Conservation (phyloP, 2,113 vertebrate genomes). For the Oxygymnocypris stewartii region DNA sequence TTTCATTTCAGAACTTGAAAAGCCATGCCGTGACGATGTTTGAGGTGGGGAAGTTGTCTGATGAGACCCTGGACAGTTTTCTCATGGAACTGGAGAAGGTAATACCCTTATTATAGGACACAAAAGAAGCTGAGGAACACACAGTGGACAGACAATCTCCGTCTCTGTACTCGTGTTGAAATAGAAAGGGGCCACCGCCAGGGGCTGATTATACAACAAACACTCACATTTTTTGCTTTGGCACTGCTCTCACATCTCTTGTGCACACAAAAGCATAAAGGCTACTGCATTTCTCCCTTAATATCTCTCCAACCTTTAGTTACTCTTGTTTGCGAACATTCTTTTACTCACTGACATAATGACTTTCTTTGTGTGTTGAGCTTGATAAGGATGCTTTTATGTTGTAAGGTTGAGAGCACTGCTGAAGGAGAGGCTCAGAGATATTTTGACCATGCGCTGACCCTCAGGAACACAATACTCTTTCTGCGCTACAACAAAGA, state of each 20-base stretch:
- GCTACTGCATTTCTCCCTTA: constrained; percentile 16
- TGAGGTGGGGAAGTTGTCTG: constrained; percentile 97
- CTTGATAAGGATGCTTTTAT: constrained; percentile 34
- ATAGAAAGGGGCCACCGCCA: constrained; percentile 21
- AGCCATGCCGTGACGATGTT: constrained; percentile 99
- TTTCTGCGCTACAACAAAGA: constrained; percentile 96
- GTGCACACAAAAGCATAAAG: constrained; percentile 18
- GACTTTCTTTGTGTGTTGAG: constrained; percentile 14
- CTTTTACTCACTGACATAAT: background rate
- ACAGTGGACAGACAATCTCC: constrained; percentile 37
- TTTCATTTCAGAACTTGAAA: constrained; percentile 87
- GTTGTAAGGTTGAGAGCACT: constrained; percentile 90
- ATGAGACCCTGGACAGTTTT: constrained; percentile 96
- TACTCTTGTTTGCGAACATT: constrained; percentile 2
- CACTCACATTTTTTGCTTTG: constrained; percentile 19
- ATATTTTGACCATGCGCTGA: constrained; percentile 96
- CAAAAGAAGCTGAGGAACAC: constrained; percentile 32
- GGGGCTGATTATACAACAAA: constrained; percentile 41
- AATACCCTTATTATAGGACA: constrained; percentile 56
- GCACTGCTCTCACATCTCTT: constrained; percentile 18
- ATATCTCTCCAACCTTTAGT: background rate
- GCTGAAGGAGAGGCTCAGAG: constrained; percentile 84
- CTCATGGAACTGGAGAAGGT: constrained; percentile 96
- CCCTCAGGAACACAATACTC: constrained; percentile 94
- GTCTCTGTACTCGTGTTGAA: constrained; percentile 28